These are phyloP conservation scores for Lasaia peninsularis DNA, from an alignment of 1,140 invertebrate species.

Conservation along the genomic window DNA sequence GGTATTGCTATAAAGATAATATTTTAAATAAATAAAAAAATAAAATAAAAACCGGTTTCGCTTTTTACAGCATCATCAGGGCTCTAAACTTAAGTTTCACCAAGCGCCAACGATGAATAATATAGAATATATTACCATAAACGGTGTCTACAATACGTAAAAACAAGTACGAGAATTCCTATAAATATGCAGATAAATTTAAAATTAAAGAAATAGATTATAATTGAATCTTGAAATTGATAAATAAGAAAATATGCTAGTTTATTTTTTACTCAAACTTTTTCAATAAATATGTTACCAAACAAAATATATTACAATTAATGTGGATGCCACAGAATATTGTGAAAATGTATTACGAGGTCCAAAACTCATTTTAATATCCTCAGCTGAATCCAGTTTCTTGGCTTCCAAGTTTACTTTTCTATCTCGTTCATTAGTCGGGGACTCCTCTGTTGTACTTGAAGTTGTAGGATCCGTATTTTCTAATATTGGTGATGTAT, in stretches of 20 bases:
- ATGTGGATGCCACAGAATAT: not conserved
- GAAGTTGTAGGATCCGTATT: not conserved
- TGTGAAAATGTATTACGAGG: not conserved
- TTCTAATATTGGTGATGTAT: not conserved
- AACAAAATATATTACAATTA: not conserved
- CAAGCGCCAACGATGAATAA: no score
- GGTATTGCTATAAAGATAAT: no score
- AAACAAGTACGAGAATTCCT: no score
- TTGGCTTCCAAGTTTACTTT: constrained; percentile 43
- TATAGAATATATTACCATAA: no score
- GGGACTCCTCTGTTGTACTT: not conserved
- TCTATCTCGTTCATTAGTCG: constrained; percentile 31
- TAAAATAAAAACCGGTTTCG: no score
- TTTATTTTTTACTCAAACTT: constrained; percentile 5
- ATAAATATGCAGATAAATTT: no score
- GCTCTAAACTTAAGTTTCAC: no score
- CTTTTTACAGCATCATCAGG: no score
- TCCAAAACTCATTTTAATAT: constrained; percentile 7
- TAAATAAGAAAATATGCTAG: not conserved
- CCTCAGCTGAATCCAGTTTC: constrained; percentile 22
- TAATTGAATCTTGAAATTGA: not conserved
- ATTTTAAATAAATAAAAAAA: no score
- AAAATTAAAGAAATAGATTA: no score
- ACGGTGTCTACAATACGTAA: no score
- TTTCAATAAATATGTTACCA: not conserved